Percentiles rank a stretch among this genome's conserved stretches.
Conservation (phyloP, 1,140 invertebrate genomes). For the Drosophila cardini region DNA sequence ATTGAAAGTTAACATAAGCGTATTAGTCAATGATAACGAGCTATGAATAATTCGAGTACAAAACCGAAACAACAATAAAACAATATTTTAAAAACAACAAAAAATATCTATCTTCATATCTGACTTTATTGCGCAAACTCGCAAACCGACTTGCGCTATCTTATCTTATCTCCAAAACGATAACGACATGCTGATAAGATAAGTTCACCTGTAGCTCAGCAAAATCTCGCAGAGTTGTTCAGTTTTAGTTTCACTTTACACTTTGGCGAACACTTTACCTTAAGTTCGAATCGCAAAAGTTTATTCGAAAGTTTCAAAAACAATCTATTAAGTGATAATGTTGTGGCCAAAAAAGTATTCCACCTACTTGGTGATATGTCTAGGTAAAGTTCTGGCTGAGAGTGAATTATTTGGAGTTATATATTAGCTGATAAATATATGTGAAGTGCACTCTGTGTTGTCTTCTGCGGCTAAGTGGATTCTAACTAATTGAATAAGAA, state of each 20-base stretch:
- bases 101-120: conserved; percentile 5
- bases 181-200: conserved; percentile 61
- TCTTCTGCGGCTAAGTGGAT: not conserved
- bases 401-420: not conserved
- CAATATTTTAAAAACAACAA: conserved; percentile 49
- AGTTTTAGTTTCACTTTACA: conserved; percentile 69
- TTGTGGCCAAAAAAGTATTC: conserved; percentile 76
- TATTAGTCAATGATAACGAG: conserved; percentile 77
- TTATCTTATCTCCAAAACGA: conserved; percentile 47
- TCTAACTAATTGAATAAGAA: not conserved
- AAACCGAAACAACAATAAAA: conserved; percentile 69
- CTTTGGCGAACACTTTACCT: conserved; percentile 59
- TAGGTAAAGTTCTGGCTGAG: conserved; percentile 70
- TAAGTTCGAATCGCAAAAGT: conserved; percentile 41
- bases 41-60: conserved; percentile 75
- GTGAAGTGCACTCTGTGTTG: not conserved
- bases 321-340: conserved; percentile 63
- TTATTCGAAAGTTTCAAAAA: conserved; percentile 43
- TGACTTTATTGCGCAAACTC: conserved; percentile 38
- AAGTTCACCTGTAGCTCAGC: conserved; percentile 54
- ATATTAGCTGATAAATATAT: not conserved
- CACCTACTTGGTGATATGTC: conserved; percentile 79
- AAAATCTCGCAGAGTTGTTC: conserved; percentile 59
- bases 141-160: conserved; percentile 26
- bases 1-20: conserved; percentile 65